Percentiles rank a stretch among this genome's conserved stretches.
phyloP scores from a whole-genome alignment of 2,113 vertebrate species.

The Malurus melanocephalus region DNA sequence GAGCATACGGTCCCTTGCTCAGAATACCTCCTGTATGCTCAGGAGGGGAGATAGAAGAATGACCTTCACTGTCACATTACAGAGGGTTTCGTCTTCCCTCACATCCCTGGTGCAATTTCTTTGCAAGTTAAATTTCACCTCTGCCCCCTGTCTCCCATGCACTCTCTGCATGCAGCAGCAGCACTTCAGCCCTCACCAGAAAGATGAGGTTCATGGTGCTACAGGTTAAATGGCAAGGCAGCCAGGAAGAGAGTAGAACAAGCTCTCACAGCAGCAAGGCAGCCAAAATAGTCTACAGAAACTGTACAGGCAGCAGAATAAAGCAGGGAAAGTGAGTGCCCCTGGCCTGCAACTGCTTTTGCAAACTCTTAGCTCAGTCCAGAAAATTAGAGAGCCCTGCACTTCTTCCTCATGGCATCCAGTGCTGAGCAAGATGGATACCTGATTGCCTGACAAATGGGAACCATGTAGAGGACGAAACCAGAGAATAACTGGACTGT shows the following conservation, averaged over 20 bases:
- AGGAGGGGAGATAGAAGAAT: background rate
- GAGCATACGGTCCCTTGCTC: background rate
- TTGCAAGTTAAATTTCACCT: background rate
- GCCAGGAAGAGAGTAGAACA: slow-evolving; percentile 22
- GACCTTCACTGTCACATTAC: background rate
- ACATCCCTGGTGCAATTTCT: background rate
- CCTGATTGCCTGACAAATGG: slow-evolving; percentile 48
- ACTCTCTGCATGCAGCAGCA: slow-evolving; percentile 35
- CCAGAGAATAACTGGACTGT: slow-evolving; percentile 53
- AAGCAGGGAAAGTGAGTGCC: slow-evolving; percentile 45
- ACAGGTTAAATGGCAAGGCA: slow-evolving; percentile 33
- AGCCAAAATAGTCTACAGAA: slow-evolving; percentile 44
- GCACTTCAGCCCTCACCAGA: background rate
- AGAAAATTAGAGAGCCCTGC: slow-evolving; percentile 35
- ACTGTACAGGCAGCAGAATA: slow-evolving; percentile 38
- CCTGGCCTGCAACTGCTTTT: slow-evolving; percentile 54
- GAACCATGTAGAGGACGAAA: slow-evolving; percentile 45
- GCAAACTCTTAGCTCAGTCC: slow-evolving; percentile 46
- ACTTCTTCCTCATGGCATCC: slow-evolving; percentile 40
- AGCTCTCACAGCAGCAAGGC: slow-evolving; percentile 47
- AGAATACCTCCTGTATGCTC: background rate
- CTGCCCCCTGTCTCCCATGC: background rate
- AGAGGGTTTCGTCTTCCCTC: background rate
- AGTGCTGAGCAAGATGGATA: slow-evolving; percentile 35
- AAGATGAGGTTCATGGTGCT: background rate